Evolutionary conservation across 2,888 invertebrate species (phyloP).

Genomic region (Tenthredo livida): DNA sequence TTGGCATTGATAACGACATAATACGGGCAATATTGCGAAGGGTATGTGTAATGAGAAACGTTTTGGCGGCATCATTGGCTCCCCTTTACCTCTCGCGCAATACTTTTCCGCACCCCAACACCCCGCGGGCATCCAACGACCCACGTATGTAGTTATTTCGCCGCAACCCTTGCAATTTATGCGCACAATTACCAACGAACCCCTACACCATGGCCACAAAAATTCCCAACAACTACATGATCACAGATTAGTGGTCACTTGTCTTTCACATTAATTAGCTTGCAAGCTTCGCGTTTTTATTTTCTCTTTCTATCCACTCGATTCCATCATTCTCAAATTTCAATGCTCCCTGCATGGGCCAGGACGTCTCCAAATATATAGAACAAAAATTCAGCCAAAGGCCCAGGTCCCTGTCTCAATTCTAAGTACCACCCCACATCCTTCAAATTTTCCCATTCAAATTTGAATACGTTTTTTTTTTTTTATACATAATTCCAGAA

Average conservation of each 20-base stretch:
- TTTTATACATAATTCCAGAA: too few relatives aligned
- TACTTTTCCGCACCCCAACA: conserved; percentile 24
- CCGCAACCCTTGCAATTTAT: conserved; percentile 64
- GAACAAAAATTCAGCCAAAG: too few relatives aligned
- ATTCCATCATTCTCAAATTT: too few relatives aligned
- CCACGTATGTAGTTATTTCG: conserved; percentile 51
- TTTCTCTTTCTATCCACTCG: background rate
- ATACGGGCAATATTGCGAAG: conserved; percentile 28
- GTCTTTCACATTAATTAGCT: conserved; percentile 67
- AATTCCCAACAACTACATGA: conserved; percentile 66
- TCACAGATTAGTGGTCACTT: conserved; percentile 67
- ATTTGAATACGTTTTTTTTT: too few relatives aligned
- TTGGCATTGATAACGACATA: conserved; percentile 37
- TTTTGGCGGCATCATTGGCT: conserved; percentile 11
- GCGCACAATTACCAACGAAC: conserved; percentile 65
- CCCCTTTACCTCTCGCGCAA: conserved; percentile 8
- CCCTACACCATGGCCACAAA: conserved; percentile 62
- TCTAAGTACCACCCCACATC: too few relatives aligned
- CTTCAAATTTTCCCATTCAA: too few relatives aligned
- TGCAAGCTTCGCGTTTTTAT: background rate
- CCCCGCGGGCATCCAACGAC: conserved; percentile 57
- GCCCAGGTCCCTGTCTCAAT: too few relatives aligned
- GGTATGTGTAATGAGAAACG: conserved; percentile 27
- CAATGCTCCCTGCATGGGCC: too few relatives aligned
- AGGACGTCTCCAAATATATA: too few relatives aligned